A percentile compares a stretch with the other conserved stretches of the same genome.
Conservation (phyloP, 2,113 vertebrate genomes). For the Pelecanus crispus region DNA sequence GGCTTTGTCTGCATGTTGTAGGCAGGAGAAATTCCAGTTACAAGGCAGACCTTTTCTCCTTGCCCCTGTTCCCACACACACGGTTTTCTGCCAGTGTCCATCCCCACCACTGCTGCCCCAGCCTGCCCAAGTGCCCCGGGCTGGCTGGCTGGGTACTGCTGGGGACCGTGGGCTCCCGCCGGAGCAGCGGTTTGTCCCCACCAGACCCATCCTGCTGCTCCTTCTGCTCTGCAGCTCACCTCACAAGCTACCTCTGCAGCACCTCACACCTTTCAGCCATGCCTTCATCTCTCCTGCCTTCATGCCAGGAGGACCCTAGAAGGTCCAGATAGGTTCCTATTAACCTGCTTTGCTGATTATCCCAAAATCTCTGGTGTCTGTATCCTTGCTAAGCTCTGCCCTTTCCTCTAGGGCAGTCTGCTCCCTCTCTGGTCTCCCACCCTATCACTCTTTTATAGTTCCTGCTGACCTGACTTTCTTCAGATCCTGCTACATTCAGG, state of each 20-base stretch:
- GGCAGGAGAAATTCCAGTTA: not conserved
- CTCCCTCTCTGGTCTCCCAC: not conserved
- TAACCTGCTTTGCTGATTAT: not conserved
- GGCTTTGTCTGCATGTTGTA: not conserved
- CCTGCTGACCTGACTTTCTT: not conserved
- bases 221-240: not conserved
- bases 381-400: not conserved
- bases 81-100: not conserved
- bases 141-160: not conserved
- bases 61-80: not conserved
- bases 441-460: not conserved
- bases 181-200: rapidly evolving
- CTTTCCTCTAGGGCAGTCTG: not conserved
- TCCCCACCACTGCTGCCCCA: not conserved
- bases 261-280: not conserved
- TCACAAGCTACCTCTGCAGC: not conserved
- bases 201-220: not conserved
- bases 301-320: not conserved
- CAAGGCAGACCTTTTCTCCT: not conserved
- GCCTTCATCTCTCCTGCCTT: not conserved
- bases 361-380: not conserved
- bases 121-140: not conserved
- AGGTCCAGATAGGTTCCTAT: not conserved
- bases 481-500: not conserved
- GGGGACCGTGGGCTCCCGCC: rapidly evolving